Conservation (phyloP, 2,888 invertebrate species). For the Noctuana brunneofusca region DNA sequence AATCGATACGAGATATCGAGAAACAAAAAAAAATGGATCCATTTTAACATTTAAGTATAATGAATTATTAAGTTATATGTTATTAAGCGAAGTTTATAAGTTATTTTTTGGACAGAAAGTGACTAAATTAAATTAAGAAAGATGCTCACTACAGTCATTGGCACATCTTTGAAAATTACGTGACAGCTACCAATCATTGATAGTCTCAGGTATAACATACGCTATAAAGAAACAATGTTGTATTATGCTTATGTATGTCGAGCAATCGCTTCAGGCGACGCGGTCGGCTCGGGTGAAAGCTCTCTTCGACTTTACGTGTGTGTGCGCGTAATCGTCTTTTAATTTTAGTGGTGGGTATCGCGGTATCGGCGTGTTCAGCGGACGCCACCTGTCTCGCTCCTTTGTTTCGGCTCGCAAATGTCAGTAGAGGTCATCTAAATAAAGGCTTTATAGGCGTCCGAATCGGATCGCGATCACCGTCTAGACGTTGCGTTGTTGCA, state of each 20-base stretch:
- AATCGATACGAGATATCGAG: too few species aligned
- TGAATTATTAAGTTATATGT: too few species aligned
- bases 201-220: slow-evolving; percentile 52
- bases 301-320: slow-evolving; percentile 53
- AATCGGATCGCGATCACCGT: slow-evolving; percentile 75
- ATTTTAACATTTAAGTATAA: too few species aligned
- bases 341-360: slow-evolving; percentile 63
- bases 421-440: slow-evolving; percentile 81
- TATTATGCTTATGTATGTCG: slow-evolving; percentile 55
- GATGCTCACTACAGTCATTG: too few species aligned
- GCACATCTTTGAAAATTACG: too few species aligned
- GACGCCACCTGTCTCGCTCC: slow-evolving; percentile 75
- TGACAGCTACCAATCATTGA: slow-evolving; percentile 53
- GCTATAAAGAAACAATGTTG: slow-evolving; percentile 48
- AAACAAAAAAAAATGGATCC: too few species aligned
- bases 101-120: background rate
- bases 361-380: slow-evolving; percentile 61
- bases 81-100: background rate
- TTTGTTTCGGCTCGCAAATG: slow-evolving; percentile 80
- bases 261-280: slow-evolving; percentile 53
- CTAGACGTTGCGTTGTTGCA: slow-evolving; percentile 80
- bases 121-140: background rate
- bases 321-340: slow-evolving; percentile 64
- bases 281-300: slow-evolving; percentile 66
- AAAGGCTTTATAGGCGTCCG: slow-evolving; percentile 72